A percentile compares a stretch with the other conserved stretches of the same genome.
Conservation (phyloP, 2,888 invertebrate species). For the Theristus sp. region DNA sequence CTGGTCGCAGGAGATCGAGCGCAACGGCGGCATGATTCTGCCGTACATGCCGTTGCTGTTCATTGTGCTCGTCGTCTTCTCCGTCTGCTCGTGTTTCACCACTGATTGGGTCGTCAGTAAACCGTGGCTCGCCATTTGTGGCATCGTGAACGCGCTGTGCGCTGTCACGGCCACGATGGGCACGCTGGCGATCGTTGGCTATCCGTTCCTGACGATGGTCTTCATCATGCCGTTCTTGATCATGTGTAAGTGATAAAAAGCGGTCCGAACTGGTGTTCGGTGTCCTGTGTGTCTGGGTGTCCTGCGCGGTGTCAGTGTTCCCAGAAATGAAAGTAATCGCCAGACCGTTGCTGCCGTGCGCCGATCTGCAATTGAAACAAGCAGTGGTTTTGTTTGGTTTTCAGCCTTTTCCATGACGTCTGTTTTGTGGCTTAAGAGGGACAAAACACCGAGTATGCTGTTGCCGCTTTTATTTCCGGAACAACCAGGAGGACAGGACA, state of each 20-base stretch:
- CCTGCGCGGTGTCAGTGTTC: background rate
- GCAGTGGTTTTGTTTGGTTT: too few species aligned
- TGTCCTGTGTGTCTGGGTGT: background rate
- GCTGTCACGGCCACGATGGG: constrained; percentile 75
- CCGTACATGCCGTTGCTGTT: constrained; percentile 21
- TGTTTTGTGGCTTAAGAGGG: too few species aligned
- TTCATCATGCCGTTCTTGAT: constrained; percentile 82
- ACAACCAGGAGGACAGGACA: too few species aligned
- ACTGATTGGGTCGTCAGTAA: constrained; percentile 74
- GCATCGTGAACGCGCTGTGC: constrained; percentile 73
- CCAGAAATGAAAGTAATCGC: too few species aligned
- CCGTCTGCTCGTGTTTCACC: constrained; percentile 63
- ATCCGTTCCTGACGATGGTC: constrained; percentile 81
- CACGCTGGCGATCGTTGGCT: constrained; percentile 65
- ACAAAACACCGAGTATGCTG: too few species aligned
- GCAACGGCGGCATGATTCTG: constrained; percentile 18
- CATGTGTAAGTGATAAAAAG: constrained; percentile 61
- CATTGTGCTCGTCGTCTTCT: constrained; percentile 19
- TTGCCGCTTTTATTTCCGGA: too few species aligned
- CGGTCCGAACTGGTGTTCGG: background rate
- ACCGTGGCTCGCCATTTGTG: constrained; percentile 69
- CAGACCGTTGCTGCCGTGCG: too few species aligned
- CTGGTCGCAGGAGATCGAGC: constrained; percentile 23
- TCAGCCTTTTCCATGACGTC: too few species aligned
- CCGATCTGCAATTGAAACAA: too few species aligned